A percentile compares a stretch with the other conserved stretches of the same genome.
These are phyloP conservation scores for Thalassarche chlororhynchos DNA, from an alignment of 2,113 vertebrate species.

Conservation along the genomic window DNA sequence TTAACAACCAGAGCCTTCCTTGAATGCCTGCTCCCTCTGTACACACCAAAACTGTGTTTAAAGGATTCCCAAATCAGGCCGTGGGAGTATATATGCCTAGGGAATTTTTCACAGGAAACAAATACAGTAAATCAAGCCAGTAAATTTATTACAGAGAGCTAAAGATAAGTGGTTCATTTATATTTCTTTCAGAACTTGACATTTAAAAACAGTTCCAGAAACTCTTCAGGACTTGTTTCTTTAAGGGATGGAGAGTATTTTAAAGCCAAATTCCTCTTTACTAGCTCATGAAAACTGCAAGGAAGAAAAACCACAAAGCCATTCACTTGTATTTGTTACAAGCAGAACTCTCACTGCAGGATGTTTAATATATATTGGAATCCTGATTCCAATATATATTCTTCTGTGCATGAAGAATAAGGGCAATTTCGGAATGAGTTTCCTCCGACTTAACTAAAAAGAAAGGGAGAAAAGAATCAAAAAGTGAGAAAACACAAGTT, in stretches of 20 bases:
- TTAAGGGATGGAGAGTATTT: neutral
- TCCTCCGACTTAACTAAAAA: neutral
- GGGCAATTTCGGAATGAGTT: neutral
- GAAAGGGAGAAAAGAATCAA: neutral
- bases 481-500: neutral
- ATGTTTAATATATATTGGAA: neutral
- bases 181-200: neutral
- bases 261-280: neutral
- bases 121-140: neutral
- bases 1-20: neutral
- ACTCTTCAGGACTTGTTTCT: neutral
- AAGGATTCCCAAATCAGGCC: neutral
- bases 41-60: neutral
- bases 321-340: slow-evolving; percentile 13
- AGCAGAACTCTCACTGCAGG: neutral
- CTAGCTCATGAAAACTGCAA: neutral
- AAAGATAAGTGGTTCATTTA: neutral
- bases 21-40: neutral
- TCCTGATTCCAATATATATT: neutral
- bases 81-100: neutral
- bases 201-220: neutral
- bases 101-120: neutral
- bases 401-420: neutral
- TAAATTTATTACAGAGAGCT: neutral
- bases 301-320: neutral